These are phyloP conservation scores for Garra rufa DNA, from an alignment of 2,113 vertebrate species.

Conservation along the genomic window DNA sequence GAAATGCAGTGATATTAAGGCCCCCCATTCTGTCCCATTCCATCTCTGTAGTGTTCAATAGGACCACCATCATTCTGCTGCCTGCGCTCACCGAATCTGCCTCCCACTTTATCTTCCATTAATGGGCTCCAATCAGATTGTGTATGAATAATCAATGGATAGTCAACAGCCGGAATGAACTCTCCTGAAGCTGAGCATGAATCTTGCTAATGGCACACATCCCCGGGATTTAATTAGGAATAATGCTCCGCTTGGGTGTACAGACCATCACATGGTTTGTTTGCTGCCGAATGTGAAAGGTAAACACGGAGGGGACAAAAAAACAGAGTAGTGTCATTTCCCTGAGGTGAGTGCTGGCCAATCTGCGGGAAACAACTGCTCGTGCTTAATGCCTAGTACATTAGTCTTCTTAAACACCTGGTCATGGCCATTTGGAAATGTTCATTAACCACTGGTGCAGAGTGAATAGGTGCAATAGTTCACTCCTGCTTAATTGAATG, in stretches of 20 bases:
- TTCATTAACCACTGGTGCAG: slow-evolving; percentile 75
- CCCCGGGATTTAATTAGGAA: slow-evolving; percentile 75
- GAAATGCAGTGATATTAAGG: slow-evolving; percentile 51
- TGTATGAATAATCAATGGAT: slow-evolving; percentile 82
- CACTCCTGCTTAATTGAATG: slow-evolving; percentile 61
- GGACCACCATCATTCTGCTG: slow-evolving; percentile 42
- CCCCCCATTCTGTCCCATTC: slow-evolving; percentile 46
- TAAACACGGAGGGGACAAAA: slow-evolving; percentile 67
- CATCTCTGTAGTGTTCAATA: slow-evolving; percentile 11
- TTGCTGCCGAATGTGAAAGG: slow-evolving; percentile 77
- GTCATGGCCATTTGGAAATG: slow-evolving; percentile 81
- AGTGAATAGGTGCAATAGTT: slow-evolving; percentile 74
- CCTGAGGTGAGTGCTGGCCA: slow-evolving; percentile 49
- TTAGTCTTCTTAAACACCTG: slow-evolving; percentile 79
- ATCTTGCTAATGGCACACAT: slow-evolving; percentile 75
- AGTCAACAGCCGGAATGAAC: slow-evolving; percentile 75
- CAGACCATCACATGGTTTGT: slow-evolving; percentile 78
- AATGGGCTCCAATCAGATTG: slow-evolving; percentile 79
- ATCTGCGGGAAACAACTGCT: slow-evolving; percentile 73
- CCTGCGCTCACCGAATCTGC: slow-evolving; percentile 62
- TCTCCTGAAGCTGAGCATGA: slow-evolving; percentile 75
- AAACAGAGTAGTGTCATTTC: slow-evolving; percentile 60
- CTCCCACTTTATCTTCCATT: slow-evolving; percentile 79
- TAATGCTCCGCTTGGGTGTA: slow-evolving; percentile 73
- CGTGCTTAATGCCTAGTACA: slow-evolving; percentile 77